Percentiles rank a stretch among this genome's conserved stretches.
Evolutionary conservation across 2,888 invertebrate species (phyloP).

Genomic region (Metellina segmentata): DNA sequence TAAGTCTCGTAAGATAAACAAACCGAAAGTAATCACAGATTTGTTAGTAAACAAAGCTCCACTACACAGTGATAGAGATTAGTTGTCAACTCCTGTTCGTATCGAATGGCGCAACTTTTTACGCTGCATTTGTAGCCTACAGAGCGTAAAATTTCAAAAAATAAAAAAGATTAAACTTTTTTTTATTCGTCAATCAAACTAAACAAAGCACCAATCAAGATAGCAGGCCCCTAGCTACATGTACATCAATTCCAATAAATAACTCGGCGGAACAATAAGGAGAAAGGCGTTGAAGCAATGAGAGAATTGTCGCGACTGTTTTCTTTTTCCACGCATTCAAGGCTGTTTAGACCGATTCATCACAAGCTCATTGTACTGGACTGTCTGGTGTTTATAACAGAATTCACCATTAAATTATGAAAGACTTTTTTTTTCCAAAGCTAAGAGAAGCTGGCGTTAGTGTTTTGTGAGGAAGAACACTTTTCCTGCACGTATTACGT

Average conservation of each 20-base stretch:
- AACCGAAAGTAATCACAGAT: not conserved
- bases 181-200: not conserved
- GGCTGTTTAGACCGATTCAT: not conserved
- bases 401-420: too few species aligned
- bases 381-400: too few species aligned
- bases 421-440: too few species aligned
- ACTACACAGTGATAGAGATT: not conserved
- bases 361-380: too few species aligned
- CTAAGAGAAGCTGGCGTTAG: too few species aligned
- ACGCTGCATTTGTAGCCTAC: not conserved
- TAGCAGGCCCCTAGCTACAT: not conserved
- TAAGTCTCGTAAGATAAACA: too few species aligned
- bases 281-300: not conserved
- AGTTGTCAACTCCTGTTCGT: not conserved
- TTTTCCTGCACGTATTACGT: too few species aligned
- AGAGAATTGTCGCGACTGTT: not conserved
- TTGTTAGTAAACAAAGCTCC: slow-evolving; percentile 44
- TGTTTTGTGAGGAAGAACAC: too few species aligned
- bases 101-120: not conserved
- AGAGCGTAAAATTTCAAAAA: not conserved
- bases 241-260: not conserved
- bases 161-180: not conserved
- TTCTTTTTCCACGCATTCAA: not conserved
- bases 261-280: not conserved
- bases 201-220: not conserved